Evolutionary conservation across 2,797 vertebrate species (phyloP), one percentile per base, ranked within the genome.

Genomic region (Lacerta bilineata): DNA sequence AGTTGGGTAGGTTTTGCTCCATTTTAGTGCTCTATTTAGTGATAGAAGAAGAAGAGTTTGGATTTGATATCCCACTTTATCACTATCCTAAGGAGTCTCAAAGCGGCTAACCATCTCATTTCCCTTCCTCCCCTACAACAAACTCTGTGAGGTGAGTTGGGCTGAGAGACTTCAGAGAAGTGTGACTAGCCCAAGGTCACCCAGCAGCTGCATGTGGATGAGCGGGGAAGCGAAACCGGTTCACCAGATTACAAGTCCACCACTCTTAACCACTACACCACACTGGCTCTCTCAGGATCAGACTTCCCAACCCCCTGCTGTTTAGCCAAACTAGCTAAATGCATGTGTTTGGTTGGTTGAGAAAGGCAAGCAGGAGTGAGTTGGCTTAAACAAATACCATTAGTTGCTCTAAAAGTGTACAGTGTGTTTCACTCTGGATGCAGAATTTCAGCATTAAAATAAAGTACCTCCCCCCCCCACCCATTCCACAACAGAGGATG

Each of bases 361-460:
- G 69, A 87, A 83, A 87, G 77, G 84, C 36, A 84, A 83, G 46
- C 55, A 23, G 36, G 20, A 55, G 18, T 71, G 23, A 50, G 7
- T 1, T 17, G 17, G 61, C 61, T 64, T 23, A 64, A 64, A 64
- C 17, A 64, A 15, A 55, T 55, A 55, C 50, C 11, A 55, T 55
- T 3, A 55, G 50, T 55, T 55, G 50, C 50, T 15, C 13, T 55
- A 23, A 68, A 27, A 29, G 20, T 27, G 75, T 27, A 41, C 23
- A 41, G 78, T 39, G 36, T 43, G 20, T 64, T 66, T 82, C 46
- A 74, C 13, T 59, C 25, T 27, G 36, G 69, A 36, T 15, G 46
- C 46, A 72, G 68, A 50, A 84, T n/a, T 77, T 66, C 75, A 43
- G 39, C 64, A 41, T 27, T 23, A n/a, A 64, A 46, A 85, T 66